Conservation (phyloP, 1,140 invertebrate species). For the Hyles vespertilio region DNA sequence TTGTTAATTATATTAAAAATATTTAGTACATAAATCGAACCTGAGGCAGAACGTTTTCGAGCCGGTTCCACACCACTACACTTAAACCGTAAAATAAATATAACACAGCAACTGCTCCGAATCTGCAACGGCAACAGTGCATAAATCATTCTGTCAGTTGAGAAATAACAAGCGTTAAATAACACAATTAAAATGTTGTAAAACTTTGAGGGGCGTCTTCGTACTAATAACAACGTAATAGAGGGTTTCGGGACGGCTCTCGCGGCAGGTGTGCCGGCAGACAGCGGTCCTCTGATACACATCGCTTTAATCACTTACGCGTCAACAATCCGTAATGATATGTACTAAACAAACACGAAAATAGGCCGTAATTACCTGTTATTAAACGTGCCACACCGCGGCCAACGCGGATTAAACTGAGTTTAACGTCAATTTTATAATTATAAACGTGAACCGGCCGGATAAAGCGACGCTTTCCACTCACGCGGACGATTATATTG, state of each 20-base stretch:
- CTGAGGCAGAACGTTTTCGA: no score
- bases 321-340: conserved; percentile 49
- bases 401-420: background rate
- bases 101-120: no score
- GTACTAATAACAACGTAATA: conserved; percentile 54
- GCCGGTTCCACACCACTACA: no score
- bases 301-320: conserved; percentile 50
- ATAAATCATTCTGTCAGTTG: conserved; percentile 39
- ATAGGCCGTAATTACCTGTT: conserved; percentile 36
- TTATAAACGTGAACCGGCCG: background rate
- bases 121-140: background rate
- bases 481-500: no score
- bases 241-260: conserved; percentile 28
- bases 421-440: conserved; percentile 4
- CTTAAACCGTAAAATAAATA: no score
- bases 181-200: conserved; percentile 57
- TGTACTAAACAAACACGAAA: conserved; percentile 53
- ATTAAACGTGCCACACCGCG: conserved; percentile 20
- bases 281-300: conserved; percentile 31
- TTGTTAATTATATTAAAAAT: no score
- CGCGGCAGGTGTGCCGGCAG: conserved; percentile 42
- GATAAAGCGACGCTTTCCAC: no score
- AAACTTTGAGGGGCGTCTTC: conserved; percentile 42
- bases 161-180: conserved; percentile 46
- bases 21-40: no score